Base-by-base conservation (phyloP, 2,797 vertebrate genomes). In the Neostethus bicornis region DNA sequence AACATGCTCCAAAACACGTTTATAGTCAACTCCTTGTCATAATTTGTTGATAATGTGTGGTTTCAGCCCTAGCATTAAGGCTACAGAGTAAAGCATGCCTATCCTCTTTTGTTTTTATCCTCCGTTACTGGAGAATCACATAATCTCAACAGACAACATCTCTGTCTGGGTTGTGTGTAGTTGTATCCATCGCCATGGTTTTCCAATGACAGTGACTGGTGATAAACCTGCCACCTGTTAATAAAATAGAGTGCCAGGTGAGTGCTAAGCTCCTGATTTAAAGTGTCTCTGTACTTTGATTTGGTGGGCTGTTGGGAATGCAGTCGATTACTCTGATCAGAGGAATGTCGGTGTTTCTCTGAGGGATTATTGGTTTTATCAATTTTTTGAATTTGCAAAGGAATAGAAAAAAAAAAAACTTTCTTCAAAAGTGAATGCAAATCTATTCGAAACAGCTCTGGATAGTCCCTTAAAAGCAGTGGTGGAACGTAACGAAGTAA, bases 231-330 rank as follows among this genome's bases (percentile, higher is more conserved):
- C 55, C 60, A 16, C 62, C 43, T 72, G 62, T 76, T 70, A 81
- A 81, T 87, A 77, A 85, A 53, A 69, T 16, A 0, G 54, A 75
- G 61, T 41, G 46, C 73, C 71, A 75, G 79, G 76, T 85, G 78
- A 81, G 62, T 37, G 57, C 24, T 62, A 21, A 17, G 5, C 53
- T 35, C 14, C 31, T 60, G 73, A 83, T 85, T 81, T 80, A 87
- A 58, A 48, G 65, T 58, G 4, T 35, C 58, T 7, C 5, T 29
- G 6, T 35, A 70, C 56, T 49, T 69, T 0, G 53, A 39, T n/a
- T 48, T 28, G 35, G 47, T n/a, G 10, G 48, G 58, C 23, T 32
- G 45, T 31, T 56, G 17, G 12, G 1, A 31, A 11, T 28, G 31
- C 14, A 38, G 31, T 37, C 17, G 47, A 59, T 32, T 7, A 26